Base-by-base conservation (phyloP, 2,888 invertebrate genomes). In the Leptopilina myrica region DNA sequence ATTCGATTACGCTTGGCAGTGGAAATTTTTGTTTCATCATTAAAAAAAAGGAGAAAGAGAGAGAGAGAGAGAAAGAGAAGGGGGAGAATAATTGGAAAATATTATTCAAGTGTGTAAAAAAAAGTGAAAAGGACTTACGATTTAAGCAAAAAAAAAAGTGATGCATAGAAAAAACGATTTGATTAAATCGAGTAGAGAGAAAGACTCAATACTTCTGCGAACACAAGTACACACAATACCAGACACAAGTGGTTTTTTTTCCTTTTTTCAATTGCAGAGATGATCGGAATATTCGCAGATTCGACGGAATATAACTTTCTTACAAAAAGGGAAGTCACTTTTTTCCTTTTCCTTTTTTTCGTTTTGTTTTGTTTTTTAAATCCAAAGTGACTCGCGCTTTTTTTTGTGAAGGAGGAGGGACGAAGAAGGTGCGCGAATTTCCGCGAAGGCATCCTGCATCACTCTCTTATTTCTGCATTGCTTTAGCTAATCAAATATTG, bases 361-460 rank as follows among this genome's bases (percentile, higher is more conserved):
- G 43, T 43, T 56, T 64, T 20, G 69, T 79, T 73, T 76, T 3
- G 49, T 64, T 76, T 73, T 56, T 46, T 65, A 73, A 77, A 77
- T 78, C 78, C 62, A 62, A 59, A 62, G 62, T 62, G 20, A 80
- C 62, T 76, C 82, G 33, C 33, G 33, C 33, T 78, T 80, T 75
- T 20, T 69, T 73, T 59, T 62, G 66, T 76, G 76, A 79, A 79
- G 49, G 49, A 49, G 49, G 49, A 49, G 49, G 49, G 49, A 49
- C 49, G 49, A 49, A 49, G 49, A 49, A 49, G 49, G 49, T 82
- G 78, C 78, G 80, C 78, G 78, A 77, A 82, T 66, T 76, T 83
- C 84, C 81, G 80, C 79, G 81, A 88, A 88, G 85, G 86, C 85
- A 87, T 85, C 87, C 82, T 84, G 85, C 84, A 84, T 86, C 84